Conservation (phyloP, 1,140 invertebrate genomes). For the Chelonus insularis region DNA sequence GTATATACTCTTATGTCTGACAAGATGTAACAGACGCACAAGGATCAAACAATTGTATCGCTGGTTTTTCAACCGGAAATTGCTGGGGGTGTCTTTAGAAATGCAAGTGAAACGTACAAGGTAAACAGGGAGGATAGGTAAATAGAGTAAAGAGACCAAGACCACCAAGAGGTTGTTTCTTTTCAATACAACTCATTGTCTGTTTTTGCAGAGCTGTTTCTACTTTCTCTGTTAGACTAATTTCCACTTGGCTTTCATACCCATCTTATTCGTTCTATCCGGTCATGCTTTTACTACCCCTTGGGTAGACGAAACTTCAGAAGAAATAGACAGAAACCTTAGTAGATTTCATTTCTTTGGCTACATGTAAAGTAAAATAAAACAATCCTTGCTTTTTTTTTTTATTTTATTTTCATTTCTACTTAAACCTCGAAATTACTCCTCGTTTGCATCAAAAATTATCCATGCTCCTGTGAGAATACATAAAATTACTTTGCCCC, state of each 20-base stretch:
- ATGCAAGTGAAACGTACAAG: conserved; percentile 16
- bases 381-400: too few species aligned
- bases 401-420: background rate
- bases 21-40: background rate
- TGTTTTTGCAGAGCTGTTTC: too few species aligned
- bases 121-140: conserved; percentile 22
- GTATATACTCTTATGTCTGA: background rate
- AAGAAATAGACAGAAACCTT: too few species aligned
- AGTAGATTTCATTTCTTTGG: too few species aligned
- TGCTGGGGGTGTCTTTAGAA: conserved; percentile 2
- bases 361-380: too few species aligned
- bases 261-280: background rate
- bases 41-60: too few species aligned
- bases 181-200: conserved; percentile 39
- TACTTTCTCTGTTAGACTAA: conserved; percentile 26
- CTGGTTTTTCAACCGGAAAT: too few species aligned
- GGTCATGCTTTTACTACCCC: background rate
- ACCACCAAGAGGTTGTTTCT: conserved; percentile 22
- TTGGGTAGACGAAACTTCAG: background rate
- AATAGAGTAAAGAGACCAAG: conserved; percentile 17
- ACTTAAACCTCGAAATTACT: background rate
- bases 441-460: conserved; percentile 15
- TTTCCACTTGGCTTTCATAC: conserved; percentile 23
- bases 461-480: conserved; percentile 4
- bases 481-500: conserved; percentile 16